phyloP scores from a whole-genome alignment of 2,888 invertebrate species.

The Craniophora ligustri region DNA sequence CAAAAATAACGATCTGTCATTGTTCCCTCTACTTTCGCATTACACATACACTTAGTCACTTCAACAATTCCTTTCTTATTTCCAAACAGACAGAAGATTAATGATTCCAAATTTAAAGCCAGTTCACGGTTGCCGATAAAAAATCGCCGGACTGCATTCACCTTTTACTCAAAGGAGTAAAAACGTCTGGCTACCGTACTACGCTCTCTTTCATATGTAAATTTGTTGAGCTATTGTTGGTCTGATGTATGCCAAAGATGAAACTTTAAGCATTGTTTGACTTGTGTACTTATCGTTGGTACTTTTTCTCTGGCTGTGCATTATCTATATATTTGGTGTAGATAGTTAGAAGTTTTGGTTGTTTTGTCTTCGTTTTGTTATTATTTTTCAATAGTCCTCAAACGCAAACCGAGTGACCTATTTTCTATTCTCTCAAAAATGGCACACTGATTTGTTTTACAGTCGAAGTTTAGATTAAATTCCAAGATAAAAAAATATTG shows the following conservation, averaged over 20 bases:
- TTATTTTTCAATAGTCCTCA: too few relatives aligned
- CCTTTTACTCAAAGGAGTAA: conserved; percentile 61
- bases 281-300: conserved; percentile 45
- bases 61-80: conserved; percentile 39
- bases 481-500: too few relatives aligned
- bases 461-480: too few relatives aligned
- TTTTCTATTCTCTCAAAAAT: too few relatives aligned
- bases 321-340: conserved; percentile 27
- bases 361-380: background rate
- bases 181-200: conserved; percentile 75
- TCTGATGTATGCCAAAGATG: conserved; percentile 63
- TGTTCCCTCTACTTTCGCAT: conserved; percentile 26
- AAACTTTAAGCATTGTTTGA: conserved; percentile 55
- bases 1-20: too few relatives aligned
- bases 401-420: too few relatives aligned
- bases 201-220: conserved; percentile 82
- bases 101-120: conserved; percentile 44
- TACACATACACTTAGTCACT: conserved; percentile 25
- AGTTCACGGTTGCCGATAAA: conserved; percentile 40
- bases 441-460: too few relatives aligned
- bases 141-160: conserved; percentile 56
- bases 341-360: background rate
- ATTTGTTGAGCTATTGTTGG: conserved; percentile 74
- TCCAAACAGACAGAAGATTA: conserved; percentile 42
- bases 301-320: conserved; percentile 32